Evolutionary conservation across 2,888 invertebrate genomes (phyloP), one percentile per base, ranked within the genome.

Genomic region (Argyresthia albistria): DNA sequence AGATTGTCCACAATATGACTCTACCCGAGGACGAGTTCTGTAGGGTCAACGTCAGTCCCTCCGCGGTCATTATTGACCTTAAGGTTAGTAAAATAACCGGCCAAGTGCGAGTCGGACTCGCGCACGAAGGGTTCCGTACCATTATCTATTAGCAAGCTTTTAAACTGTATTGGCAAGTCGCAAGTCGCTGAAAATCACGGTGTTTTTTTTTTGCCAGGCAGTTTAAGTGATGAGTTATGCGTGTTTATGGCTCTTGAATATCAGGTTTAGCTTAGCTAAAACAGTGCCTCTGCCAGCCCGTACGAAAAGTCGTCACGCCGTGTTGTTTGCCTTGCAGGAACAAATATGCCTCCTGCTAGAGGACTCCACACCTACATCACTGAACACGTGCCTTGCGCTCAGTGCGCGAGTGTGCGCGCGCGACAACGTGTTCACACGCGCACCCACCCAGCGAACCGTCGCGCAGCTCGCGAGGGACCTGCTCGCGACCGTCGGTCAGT

Each of bases 401-500:
- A 68, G 72, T 43, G 66, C 64, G 1, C 10, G 52, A 1, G 65
- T 68, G 0, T 75, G 76, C 42, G 53, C 63, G 0, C 55, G 62
- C 0, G 50, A 37, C 51, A 81, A 79, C 55, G 46, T 76, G 36
- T 76, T 78, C 63, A 58, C 63, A 0, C 66, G 80, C 0, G 58
- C 72, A 46, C 72, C 72, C 8, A 69, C 82, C 0, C 68, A 64
- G 36, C 61, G 69, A 1, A 76, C 76, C 0, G 54, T 86, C 0
- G 42, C 80, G 42, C 83, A 81, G 45, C 69, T 87, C 1, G 74
- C 68, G 14, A 61, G 82, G 0, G 87, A 88, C 50, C 58, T 80
- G 10, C 75, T 75, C 35, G 54, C 82, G 0, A 75, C 80, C 0
- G 73, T 67, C 42, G 75, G 83, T 84, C 42, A 62, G 76, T 50